Percentiles rank a stretch among this genome's conserved stretches.
phyloP scores from a whole-genome alignment of 1,140 invertebrate genomes.

The Drosophila arawakana region DNA sequence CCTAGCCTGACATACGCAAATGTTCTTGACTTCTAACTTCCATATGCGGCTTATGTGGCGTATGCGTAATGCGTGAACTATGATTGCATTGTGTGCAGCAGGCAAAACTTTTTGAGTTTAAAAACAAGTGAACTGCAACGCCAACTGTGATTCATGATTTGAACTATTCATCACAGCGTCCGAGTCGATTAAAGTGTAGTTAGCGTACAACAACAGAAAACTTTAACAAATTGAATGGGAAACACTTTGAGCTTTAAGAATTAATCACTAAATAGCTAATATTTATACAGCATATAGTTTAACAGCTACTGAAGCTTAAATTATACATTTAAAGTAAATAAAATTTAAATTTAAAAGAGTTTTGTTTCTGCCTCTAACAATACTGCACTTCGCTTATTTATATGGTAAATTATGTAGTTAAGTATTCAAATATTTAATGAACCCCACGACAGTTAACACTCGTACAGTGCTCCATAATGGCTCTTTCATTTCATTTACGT shows the following conservation, averaged over 20 bases:
- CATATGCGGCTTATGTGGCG: conserved; percentile 56
- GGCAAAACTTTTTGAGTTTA: conserved; percentile 14
- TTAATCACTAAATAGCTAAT: too few species aligned
- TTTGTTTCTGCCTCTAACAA: background rate
- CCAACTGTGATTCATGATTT: conserved; percentile 7
- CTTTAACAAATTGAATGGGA: background rate
- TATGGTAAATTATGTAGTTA: background rate
- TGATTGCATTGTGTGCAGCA: conserved; percentile 30
- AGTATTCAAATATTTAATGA: conserved; percentile 18
- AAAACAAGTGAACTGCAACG: background rate
- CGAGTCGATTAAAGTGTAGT: conserved; percentile 20
- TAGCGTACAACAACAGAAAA: background rate
- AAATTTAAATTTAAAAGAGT: background rate
- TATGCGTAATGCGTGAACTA: conserved; percentile 68
- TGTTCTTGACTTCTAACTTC: conserved; percentile 44
- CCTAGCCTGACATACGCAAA: conserved; percentile 54
- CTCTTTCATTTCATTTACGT: conserved; percentile 29
- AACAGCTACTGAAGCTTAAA: too few species aligned
- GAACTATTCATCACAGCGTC: conserved; percentile 6
- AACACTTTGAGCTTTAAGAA: background rate
- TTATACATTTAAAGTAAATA: background rate
- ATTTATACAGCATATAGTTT: too few species aligned
- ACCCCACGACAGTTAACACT: conserved; percentile 10
- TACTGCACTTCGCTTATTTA: background rate
- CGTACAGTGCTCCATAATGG: conserved; percentile 23